Percentiles rank a stretch among this genome's conserved stretches.
phyloP scores from a whole-genome alignment of 1,140 invertebrate species.

The Solen grandis region DNA sequence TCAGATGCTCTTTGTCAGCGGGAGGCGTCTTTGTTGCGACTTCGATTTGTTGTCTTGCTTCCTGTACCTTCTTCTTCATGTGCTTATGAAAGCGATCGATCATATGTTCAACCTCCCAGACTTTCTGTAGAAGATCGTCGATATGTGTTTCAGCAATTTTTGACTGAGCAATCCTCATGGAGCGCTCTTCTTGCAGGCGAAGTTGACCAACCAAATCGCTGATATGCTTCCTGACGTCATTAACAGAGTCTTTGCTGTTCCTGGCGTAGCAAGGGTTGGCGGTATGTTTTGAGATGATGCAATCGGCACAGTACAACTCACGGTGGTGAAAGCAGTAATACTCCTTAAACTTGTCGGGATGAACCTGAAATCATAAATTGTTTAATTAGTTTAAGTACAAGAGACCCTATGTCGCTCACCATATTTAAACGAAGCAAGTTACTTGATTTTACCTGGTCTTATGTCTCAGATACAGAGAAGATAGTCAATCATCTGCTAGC shows the following conservation, averaged over 20 bases:
- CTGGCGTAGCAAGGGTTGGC: conserved; percentile 32
- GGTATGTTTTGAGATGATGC: conserved; percentile 50
- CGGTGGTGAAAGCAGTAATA: conserved; percentile 54
- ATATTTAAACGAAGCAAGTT: too few relatives aligned
- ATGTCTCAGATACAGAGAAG: too few relatives aligned
- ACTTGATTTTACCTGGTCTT: too few relatives aligned
- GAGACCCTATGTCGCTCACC: too few relatives aligned
- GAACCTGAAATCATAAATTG: conserved; percentile 12
- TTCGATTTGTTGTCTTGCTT: conserved; percentile 34
- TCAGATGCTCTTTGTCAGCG: conserved; percentile 34
- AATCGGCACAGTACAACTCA: conserved; percentile 44
- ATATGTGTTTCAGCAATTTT: conserved; percentile 38
- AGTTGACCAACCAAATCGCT: conserved; percentile 43
- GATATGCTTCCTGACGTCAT: conserved; percentile 48
- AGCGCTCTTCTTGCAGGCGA: conserved; percentile 43
- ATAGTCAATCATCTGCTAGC: too few relatives aligned
- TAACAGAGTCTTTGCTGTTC: conserved; percentile 24
- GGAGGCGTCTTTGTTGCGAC: conserved; percentile 31
- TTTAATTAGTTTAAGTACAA: too few relatives aligned
- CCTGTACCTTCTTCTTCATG: conserved; percentile 52
- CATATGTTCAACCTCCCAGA: conserved; percentile 46
- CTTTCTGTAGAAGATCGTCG: conserved; percentile 48
- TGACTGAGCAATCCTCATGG: conserved; percentile 21
- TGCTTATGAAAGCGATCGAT: conserved; percentile 44
- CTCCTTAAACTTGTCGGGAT: conserved; percentile 48